A percentile compares a stretch with the other conserved stretches of the same genome.
Evolutionary conservation across 2,888 invertebrate species (phyloP).

Genomic region (Cremastinae sp.): DNA sequence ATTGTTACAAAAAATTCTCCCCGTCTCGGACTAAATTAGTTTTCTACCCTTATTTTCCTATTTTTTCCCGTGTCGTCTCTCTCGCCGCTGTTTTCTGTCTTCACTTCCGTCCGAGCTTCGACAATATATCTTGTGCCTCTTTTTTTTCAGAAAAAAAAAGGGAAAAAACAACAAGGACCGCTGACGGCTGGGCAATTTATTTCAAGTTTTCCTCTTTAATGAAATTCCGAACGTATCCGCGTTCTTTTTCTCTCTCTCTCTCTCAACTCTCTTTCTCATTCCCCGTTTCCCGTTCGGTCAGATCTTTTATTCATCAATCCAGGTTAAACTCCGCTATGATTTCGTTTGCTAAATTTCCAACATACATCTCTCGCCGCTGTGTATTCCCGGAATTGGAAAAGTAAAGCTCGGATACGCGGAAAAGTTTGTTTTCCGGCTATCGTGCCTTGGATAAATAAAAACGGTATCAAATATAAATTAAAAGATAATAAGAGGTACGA

Average conservation of each 20-base stretch:
- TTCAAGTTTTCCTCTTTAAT: conserved; percentile 11
- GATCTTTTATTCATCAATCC: conserved; percentile 39
- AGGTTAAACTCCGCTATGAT: background rate
- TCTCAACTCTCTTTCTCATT: too few species aligned
- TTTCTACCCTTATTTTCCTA: conserved; percentile 7
- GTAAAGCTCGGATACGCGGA: background rate
- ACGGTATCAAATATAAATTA: background rate
- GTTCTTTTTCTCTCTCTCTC: too few species aligned
- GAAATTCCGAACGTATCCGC: conserved; percentile 29
- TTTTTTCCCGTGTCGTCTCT: background rate
- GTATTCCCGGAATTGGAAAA: too few species aligned
- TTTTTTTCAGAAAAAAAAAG: conserved; percentile 11
- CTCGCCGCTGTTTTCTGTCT: background rate
- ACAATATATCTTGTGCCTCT: background rate
- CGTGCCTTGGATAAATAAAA: background rate
- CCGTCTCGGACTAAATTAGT: conserved; percentile 29
- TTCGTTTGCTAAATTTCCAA: too few species aligned
- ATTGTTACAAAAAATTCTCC: conserved; percentile 13
- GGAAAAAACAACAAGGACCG: too few species aligned
- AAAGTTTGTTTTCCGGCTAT: background rate
- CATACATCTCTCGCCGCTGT: too few species aligned
- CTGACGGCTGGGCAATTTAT: conserved; percentile 35
- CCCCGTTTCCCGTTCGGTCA: background rate
- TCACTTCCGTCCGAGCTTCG: background rate
- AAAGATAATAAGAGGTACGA: too few species aligned